Evolutionary conservation across 53 echinoderm and acorn worm species (phyloP), one percentile per base, ranked within the genome.

Genomic region (Stichopus horrens): DNA sequence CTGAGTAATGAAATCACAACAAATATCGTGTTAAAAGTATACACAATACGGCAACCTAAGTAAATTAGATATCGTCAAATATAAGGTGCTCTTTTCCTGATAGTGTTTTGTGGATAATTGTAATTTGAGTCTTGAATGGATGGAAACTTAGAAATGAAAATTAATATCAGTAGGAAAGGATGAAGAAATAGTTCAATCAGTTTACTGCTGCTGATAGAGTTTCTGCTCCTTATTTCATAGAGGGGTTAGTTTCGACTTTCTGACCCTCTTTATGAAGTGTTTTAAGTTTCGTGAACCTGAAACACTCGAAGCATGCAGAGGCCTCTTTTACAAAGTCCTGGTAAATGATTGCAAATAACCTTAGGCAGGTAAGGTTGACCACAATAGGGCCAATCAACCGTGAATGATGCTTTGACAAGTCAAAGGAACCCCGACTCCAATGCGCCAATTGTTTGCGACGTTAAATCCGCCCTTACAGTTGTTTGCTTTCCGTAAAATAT

Each of bases 311-410:
- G 81, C 16, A 58, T 56, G 57, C 57, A 21, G 57, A 81, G 53
- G 56, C 13, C 58, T 81, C 58, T 58, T 81, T 81, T 81, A 55
- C 56, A 22, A 57, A 56, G 81, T 81, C 9, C 20, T 55, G 58
- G 57, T 81, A 81, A 81, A 81, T 56, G 58, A 81, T 81, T 81
- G 81, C 57, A 81, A 81, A 81, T 81, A 81, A 81, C 81, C 81
- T 81, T 22, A 56, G 81, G 81, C 81, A 81, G 56, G 81, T 56
- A 81, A 18, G 19, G 55, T 51, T 81, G 81, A 56, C 57, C 8
- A 81, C 81, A 81, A 81, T 81, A 58, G 58, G 11, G n/a, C 58
- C 81, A 56, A 8, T 18, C 56, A 81, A 58, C 21, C 81, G 81
- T 81, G 81, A 81, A 81, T 81, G 81, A 81, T 57, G 56, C 81